Percentiles rank a stretch among this genome's conserved stretches.
phyloP scores from a whole-genome alignment of 2,797 vertebrate species.

The Leptoclinus maculatus region DNA sequence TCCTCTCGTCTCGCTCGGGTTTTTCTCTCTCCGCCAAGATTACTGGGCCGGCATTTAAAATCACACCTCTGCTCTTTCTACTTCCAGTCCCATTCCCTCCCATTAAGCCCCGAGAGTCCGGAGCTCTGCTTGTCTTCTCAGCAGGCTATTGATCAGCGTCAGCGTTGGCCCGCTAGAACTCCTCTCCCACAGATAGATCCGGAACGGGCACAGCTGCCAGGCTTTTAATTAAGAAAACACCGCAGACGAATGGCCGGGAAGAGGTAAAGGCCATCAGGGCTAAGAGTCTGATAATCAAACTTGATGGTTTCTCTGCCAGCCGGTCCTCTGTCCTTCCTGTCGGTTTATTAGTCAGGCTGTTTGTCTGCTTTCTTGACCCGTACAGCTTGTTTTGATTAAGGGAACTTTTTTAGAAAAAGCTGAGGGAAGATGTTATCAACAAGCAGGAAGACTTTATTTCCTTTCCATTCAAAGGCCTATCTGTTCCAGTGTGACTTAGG shows the following conservation, averaged over 20 bases:
- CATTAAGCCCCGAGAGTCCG: slow-evolving; percentile 67
- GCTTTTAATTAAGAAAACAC: slow-evolving; percentile 75
- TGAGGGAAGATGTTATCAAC: slow-evolving; percentile 31
- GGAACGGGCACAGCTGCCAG: slow-evolving; percentile 46
- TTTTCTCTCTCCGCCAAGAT: slow-evolving; percentile 58
- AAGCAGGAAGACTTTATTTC: slow-evolving; percentile 17
- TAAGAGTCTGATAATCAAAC: slow-evolving; percentile 72
- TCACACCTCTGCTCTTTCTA: slow-evolving; percentile 69
- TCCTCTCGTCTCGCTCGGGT: slow-evolving; percentile 38
- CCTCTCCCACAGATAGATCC: slow-evolving; percentile 62
- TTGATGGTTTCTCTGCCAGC: slow-evolving; percentile 58
- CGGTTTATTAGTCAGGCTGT: slow-evolving; percentile 63
- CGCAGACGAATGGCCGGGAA: slow-evolving; percentile 61
- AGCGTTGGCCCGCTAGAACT: slow-evolving; percentile 39
- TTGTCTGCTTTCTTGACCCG: slow-evolving; percentile 56
- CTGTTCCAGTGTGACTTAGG: slow-evolving; percentile 17
- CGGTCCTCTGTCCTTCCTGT: slow-evolving; percentile 54
- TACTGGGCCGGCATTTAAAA: slow-evolving; percentile 60
- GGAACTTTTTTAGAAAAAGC: slow-evolving; percentile 38
- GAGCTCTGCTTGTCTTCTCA: slow-evolving; percentile 54
- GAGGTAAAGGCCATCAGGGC: slow-evolving; percentile 71
- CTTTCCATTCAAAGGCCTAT: slow-evolving; percentile 12
- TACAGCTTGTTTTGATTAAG: slow-evolving; percentile 50
- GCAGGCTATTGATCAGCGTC: slow-evolving; percentile 73
- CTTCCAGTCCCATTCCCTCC: slow-evolving; percentile 53